Base-by-base conservation (phyloP, 2,113 vertebrate species). In the Sceloporus tristichus region DNA sequence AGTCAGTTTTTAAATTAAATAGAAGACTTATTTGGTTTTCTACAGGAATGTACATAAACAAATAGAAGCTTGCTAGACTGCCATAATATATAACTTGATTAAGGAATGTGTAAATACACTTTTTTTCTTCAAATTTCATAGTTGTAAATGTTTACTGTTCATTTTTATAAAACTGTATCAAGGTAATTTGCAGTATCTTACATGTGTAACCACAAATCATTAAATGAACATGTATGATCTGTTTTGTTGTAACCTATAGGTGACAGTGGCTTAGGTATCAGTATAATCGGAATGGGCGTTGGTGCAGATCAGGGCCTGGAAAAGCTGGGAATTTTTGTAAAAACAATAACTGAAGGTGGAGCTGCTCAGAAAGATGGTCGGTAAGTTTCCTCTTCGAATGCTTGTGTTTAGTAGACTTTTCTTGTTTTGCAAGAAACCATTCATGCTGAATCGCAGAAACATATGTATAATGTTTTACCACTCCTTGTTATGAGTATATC, bases 271-370 rank as follows among this genome's bases (percentile, higher is more conserved):
- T 96, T 99, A 88, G 98, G 98, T 76, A 98, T 99, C 95, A 99
- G 98, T 92, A 99, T 99, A 90, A 99, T 99, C 89, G 98, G 98
- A 91, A 99, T 99, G 98, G 98, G 98, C 91, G 98, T 98, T 87
- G 98, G 98, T 91, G 98, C 98, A 66, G 98, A 99, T 93, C 98
- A 98, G 92, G 98, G 98, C 81, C 93, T 99, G 93, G 98, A 99
- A 93, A 99, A 99, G 93, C 96, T 99, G 70, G 98, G 98, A 75
- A 99, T 99, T 92, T 99, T 98, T 96, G 98, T 99, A 79, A 99
- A 99, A 97, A 99, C 98, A 76, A 98, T 99, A 94, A 98, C 98
- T 48, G 98, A 98, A 91, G 95, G 96, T 42, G 98, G 98, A 94
- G 98, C 98, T 78, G 98, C 98, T 77, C 97, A 98, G 80, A 96